Conservation (phyloP, 2,113 vertebrate genomes). For the Grammomys dolichurus region DNA sequence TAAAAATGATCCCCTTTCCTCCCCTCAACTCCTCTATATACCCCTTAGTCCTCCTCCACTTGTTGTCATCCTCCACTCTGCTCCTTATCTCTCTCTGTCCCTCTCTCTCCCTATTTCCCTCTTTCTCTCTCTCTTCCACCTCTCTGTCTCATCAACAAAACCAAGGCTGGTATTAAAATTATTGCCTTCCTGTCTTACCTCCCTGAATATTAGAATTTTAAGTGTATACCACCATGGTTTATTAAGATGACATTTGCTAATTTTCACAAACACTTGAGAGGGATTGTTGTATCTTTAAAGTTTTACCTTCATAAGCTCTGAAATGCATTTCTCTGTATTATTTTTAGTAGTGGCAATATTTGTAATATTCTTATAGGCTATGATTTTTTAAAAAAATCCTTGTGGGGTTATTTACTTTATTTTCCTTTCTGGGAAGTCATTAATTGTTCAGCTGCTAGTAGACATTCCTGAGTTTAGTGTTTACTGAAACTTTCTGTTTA, state of each 20-base stretch:
- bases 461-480: background rate
- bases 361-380: background rate
- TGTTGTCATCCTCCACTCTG: background rate
- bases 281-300: background rate
- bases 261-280: background rate
- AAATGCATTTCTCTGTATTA: constrained; percentile 30
- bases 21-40: background rate
- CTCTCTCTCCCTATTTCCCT: background rate
- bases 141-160: background rate
- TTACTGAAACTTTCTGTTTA: background rate
- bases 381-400: background rate
- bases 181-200: background rate
- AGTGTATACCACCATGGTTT: background rate
- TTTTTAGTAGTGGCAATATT: background rate
- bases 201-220: background rate
- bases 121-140: rapidly evolving
- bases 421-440: constrained; percentile 43
- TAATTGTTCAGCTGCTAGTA: background rate
- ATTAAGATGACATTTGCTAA: background rate
- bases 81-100: background rate
- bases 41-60: no score
- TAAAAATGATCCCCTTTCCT: background rate
- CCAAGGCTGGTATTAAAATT: background rate
- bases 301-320: background rate
- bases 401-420: background rate